Evolutionary conservation across 2,888 invertebrate genomes (phyloP).

Genomic region (Agonopterix arenella): DNA sequence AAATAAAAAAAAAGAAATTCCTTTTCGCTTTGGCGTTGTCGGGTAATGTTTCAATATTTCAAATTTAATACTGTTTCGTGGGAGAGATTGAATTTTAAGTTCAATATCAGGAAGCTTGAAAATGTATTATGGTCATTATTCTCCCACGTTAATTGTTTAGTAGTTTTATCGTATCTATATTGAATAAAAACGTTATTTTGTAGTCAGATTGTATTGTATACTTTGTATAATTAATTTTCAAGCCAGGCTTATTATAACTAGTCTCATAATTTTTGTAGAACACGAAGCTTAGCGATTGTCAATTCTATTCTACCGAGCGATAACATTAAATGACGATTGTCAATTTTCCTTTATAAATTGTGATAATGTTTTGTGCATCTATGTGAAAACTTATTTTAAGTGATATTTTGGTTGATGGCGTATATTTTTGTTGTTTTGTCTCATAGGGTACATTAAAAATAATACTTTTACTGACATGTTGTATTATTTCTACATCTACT

Average conservation of each 20-base stretch:
- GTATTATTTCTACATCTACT: slow-evolving; percentile 30
- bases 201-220: too few species aligned
- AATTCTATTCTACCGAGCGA: slow-evolving; percentile 7
- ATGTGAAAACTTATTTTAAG: slow-evolving; percentile 42
- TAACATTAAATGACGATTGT: slow-evolving; percentile 23
- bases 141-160: neutral
- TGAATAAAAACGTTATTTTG: slow-evolving; percentile 5
- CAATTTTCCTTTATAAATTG: slow-evolving; percentile 58
- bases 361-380: slow-evolving; percentile 48
- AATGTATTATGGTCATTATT: too few species aligned
- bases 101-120: too few species aligned
- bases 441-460: slow-evolving; percentile 51
- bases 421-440: slow-evolving; percentile 67
- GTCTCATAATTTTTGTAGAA: slow-evolving; percentile 6
- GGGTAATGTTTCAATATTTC: too few species aligned
- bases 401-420: slow-evolving; percentile 65
- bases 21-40: too few species aligned
- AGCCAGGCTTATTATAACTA: slow-evolving; percentile 13
- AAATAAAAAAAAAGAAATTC: too few species aligned
- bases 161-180: neutral
- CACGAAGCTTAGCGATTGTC: slow-evolving; percentile 1
- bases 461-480: slow-evolving; percentile 44
- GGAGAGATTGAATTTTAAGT: too few species aligned
- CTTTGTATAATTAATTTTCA: slow-evolving; percentile 1
- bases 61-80: too few species aligned